Evolutionary conservation across 2,797 vertebrate genomes (phyloP), one percentile per base, ranked within the genome.

Genomic region (Rhabdomys pumilio): DNA sequence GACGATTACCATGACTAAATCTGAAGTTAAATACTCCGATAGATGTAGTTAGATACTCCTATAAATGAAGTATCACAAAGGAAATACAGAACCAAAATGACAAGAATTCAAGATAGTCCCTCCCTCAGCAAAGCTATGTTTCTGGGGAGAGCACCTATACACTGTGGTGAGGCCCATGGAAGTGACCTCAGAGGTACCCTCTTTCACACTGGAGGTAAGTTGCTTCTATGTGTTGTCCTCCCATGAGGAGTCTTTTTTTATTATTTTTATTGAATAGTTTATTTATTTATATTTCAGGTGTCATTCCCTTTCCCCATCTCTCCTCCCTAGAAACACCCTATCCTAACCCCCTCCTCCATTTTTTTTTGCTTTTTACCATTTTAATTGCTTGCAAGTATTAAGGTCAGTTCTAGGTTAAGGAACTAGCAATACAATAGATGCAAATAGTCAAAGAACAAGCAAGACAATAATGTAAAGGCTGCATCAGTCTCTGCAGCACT

Each of bases 221-320:
- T 75, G 44, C 80, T 95, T 72, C 86, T 59, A 93, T 41, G 53
- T 50, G 24, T 44, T 59, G 55, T 72, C 19, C 14, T 67, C 95
- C 59, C 77, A 55, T 13, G 41, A 91, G 50, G 29, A 89, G 63
- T 47, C 26, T 15, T 50, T 50, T 50, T 50, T 50, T 9, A 9
- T 50, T 38, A 38, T 38, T 50, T 50, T 11, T 50, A 50, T 50
- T 50, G 50, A 10, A 50, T 12, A 50, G 10, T 50, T 50, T 50
- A 50, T 47, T 47, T 47, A 47, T 50, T 50, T 50, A 50, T 10
- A 50, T 50, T 50, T 50, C 50, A 50, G 9, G 50, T 50, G 50
- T 50, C 50, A 50, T 50, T 10, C 50, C 6, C 50, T 50, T 50
- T 50, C 50, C 50, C 50, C 50, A 50, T 50, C 50, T 50, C 10